Percentiles rank a stretch among this genome's conserved stretches.
These are phyloP conservation scores for Sinocyclocheilus maitianheensis DNA, from an alignment of 2,113 vertebrate genomes.

Conservation along the genomic window DNA sequence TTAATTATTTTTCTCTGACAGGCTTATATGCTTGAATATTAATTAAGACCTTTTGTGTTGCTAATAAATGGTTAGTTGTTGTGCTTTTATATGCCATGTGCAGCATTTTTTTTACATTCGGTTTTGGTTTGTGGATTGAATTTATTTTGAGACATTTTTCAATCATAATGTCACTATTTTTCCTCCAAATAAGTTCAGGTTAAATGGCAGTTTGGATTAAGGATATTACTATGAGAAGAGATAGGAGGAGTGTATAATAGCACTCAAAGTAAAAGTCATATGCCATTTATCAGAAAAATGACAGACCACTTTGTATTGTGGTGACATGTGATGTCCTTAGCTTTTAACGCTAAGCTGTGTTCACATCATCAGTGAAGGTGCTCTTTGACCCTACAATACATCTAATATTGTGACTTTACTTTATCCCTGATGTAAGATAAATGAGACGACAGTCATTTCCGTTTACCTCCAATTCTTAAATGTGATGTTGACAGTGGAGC, in stretches of 20 bases:
- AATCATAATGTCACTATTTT: background rate
- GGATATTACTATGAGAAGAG: background rate
- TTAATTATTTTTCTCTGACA: conserved; percentile 8
- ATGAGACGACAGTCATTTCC: conserved; percentile 27
- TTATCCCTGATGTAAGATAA: conserved; percentile 47
- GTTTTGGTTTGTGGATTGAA: background rate
- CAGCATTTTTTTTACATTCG: background rate
- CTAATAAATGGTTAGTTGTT: conserved; percentile 16
- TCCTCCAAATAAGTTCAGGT: background rate
- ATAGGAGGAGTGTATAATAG: background rate
- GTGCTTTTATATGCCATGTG: background rate
- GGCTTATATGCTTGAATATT: conserved; percentile 20
- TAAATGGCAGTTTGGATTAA: conserved; percentile 5
- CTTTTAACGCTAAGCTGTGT: background rate
- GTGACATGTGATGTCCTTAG: conserved; percentile 39
- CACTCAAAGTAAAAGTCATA: background rate
- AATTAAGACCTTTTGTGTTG: conserved; percentile 34
- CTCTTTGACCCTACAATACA: conserved; percentile 10
- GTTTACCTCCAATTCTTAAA: conserved; percentile 45
- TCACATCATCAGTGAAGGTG: background rate
- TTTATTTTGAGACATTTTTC: background rate
- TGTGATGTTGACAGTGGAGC: conserved; percentile 34
- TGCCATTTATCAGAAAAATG: conserved; percentile 43
- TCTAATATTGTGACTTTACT: conserved; percentile 17
- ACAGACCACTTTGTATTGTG: conserved; percentile 25